These are phyloP conservation scores for Bathynomus jamesi DNA, from an alignment of 1,140 invertebrate genomes.

Conservation along the genomic window DNA sequence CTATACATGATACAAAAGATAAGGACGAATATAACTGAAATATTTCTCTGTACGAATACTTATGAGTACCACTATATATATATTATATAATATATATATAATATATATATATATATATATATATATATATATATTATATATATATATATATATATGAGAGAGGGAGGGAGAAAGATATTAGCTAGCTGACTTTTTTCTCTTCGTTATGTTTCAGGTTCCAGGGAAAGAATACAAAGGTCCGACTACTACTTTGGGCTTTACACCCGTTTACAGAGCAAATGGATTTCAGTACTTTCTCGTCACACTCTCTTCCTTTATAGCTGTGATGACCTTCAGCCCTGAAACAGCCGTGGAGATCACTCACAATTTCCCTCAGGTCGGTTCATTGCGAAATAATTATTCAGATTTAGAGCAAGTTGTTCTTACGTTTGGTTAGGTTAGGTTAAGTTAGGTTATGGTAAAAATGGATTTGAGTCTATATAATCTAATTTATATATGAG, in stretches of 20 bases:
- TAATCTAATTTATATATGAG: not conserved
- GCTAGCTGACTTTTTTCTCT: not conserved
- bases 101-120: too few relatives aligned
- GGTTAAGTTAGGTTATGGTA: too few relatives aligned
- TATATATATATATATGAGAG: too few relatives aligned
- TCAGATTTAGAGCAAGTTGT: not conserved
- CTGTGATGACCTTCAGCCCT: constrained; percentile 39
- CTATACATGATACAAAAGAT: too few relatives aligned
- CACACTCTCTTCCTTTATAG: constrained; percentile 42
- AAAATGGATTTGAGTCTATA: not conserved
- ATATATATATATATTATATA: too few relatives aligned
- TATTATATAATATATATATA: too few relatives aligned
- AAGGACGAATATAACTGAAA: too few relatives aligned
- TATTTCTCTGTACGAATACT: too few relatives aligned
- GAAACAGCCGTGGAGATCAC: constrained; percentile 43
- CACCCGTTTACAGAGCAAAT: constrained; percentile 50
- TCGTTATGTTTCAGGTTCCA: constrained; percentile 43
- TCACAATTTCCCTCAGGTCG: constrained; percentile 40
- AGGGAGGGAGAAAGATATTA: too few relatives aligned
- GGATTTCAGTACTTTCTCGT: constrained; percentile 49
- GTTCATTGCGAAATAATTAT: not conserved
- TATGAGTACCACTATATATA: too few relatives aligned
- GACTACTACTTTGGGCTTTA: constrained; percentile 47
- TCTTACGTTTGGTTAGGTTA: not conserved
- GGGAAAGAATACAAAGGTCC: constrained; percentile 47